Evolutionary conservation across 2,888 invertebrate species (phyloP), one percentile per base, ranked within the genome.

Genomic region (Gastracanthus pulcherrimus): DNA sequence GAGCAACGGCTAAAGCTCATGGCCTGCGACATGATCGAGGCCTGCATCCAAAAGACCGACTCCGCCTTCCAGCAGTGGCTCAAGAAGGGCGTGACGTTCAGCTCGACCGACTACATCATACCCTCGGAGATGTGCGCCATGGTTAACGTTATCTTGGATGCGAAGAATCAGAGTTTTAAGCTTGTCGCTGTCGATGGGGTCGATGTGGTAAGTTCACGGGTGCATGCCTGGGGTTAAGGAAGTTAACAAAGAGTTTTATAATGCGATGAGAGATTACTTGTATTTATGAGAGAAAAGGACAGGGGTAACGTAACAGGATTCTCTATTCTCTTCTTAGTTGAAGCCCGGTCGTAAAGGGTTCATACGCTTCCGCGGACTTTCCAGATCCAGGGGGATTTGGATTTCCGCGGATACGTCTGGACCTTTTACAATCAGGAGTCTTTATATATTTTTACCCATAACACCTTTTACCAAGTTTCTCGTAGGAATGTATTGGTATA

Each of bases 21-120:
- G 98, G 99, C 99, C 55, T 96, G 97, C 88, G 99, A 99, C 92
- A 99, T 99, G 99, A 98, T 99, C 91, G 99, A 99, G 91, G 98
- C 98, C 13, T 98, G 98, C 89, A 97, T 99, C 86, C 98, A 98
- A 91, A 95, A 96, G 88, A 97, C 97, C 3, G 97, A 97, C 89
- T 92, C 94, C 55, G 96, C 97, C 26, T 99, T 99, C 93, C 94
- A 94, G 90, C 95, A 96, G 71, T 98, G 97, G 97, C 92, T 97
- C 83, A 97, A 97, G 92, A 98, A 98, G 92, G 97, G 97, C 84
- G 66, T 80, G 1, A 80, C 74, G 4, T 97, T 98, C 92, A 97
- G 97, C 92, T 97, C 98, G 13, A 98, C 99, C 74, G 99, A 99
- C 93, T 99, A 99, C 93, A 97, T 98, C 88, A 95, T 99, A 87